phyloP scores from a whole-genome alignment of 2,113 vertebrate genomes.

The Neotoma lepida region DNA sequence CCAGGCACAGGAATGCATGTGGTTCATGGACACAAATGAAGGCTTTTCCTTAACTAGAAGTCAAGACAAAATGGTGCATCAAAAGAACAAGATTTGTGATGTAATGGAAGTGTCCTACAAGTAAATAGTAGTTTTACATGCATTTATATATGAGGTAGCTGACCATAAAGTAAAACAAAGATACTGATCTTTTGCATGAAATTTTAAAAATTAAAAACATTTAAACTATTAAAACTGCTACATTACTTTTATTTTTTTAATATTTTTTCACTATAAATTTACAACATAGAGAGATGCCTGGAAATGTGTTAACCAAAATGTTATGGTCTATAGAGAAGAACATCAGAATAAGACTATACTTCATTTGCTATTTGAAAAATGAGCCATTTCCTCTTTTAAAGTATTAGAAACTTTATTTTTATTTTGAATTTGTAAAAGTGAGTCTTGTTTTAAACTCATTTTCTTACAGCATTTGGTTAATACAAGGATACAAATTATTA shows the following conservation, averaged over 20 bases:
- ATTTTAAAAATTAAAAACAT: constrained; percentile 15
- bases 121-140: not conserved
- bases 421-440: constrained; percentile 47
- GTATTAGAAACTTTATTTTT: constrained; percentile 54
- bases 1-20: not conserved
- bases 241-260: not conserved
- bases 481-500: constrained; percentile 41
- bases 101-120: not conserved
- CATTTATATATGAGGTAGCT: not conserved
- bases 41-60: not conserved
- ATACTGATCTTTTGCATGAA: not conserved
- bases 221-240: not conserved
- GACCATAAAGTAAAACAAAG: not conserved
- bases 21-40: not conserved
- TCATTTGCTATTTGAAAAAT: constrained; percentile 26
- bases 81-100: not conserved
- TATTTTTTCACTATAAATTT: not conserved
- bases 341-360: constrained; percentile 42
- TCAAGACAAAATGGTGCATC: not conserved
- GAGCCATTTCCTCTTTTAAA: constrained; percentile 1
- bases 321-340: constrained; percentile 1
- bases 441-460: constrained; percentile 35
- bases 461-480: constrained; percentile 46
- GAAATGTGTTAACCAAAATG: not conserved
- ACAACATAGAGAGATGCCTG: not conserved